Evolutionary conservation across 2,888 invertebrate species (phyloP).

Genomic region (Spialia ferax): DNA sequence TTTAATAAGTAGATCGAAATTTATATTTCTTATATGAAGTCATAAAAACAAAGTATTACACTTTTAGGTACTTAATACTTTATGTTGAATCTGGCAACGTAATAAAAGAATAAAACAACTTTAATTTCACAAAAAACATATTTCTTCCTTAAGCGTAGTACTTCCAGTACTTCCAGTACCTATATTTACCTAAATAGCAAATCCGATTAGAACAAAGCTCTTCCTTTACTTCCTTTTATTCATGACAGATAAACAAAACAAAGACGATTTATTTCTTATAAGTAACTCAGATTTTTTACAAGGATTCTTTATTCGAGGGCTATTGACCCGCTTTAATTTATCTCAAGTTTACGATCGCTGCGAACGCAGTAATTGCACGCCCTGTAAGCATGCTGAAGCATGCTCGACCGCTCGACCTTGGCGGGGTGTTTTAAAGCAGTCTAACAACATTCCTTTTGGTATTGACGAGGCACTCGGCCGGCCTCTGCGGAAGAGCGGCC

Average conservation of each 20-base stretch:
- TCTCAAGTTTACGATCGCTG: neutral
- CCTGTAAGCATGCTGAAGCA: conserved; percentile 47
- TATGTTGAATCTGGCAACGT: too few relatives aligned
- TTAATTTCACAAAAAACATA: too few relatives aligned
- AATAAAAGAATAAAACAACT: too few relatives aligned
- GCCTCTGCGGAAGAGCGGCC: conserved; percentile 63
- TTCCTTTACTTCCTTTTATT: too few relatives aligned
- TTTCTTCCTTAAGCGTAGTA: too few relatives aligned
- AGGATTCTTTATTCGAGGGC: conserved; percentile 3
- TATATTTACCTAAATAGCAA: too few relatives aligned
- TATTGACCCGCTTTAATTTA: neutral
- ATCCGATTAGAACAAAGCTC: too few relatives aligned
- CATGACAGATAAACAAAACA: neutral
- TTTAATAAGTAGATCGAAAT: conserved; percentile 21
- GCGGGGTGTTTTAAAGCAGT: conserved; percentile 57
- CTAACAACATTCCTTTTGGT: conserved; percentile 60
- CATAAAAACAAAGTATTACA: too few relatives aligned
- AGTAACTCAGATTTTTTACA: neutral
- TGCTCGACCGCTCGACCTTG: conserved; percentile 63
- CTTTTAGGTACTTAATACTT: too few relatives aligned
- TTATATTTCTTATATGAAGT: too few relatives aligned
- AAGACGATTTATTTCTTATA: neutral
- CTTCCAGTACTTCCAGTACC: too few relatives aligned
- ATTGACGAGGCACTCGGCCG: conserved; percentile 56
- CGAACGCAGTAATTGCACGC: conserved; percentile 27